phyloP scores from a whole-genome alignment of 2,888 invertebrate species.

The Ptychoptera albimana region DNA sequence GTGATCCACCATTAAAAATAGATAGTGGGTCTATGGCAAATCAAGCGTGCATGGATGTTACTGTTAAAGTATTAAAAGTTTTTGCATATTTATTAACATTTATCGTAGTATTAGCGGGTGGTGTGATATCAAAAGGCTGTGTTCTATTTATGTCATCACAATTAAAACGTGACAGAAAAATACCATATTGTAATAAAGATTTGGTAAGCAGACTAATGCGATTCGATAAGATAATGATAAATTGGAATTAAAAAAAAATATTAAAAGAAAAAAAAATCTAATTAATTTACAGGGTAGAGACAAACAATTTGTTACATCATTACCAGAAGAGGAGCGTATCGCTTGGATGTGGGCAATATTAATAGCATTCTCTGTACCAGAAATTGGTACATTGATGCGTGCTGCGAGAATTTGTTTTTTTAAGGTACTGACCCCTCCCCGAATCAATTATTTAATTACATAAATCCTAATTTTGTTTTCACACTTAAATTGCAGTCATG shows the following conservation, averaged over 20 bases:
- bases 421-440: conserved; percentile 31
- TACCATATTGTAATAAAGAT: conserved; percentile 71
- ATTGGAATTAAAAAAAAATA: not conserved
- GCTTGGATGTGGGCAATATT: conserved; percentile 88
- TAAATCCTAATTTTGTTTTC: too few species aligned
- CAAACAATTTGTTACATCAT: conserved; percentile 63
- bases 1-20: conserved; percentile 77
- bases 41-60: conserved; percentile 71
- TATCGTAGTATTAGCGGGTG: conserved; percentile 65
- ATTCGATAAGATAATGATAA: not conserved
- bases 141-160: conserved; percentile 87
- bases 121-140: conserved; percentile 76
- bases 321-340: conserved; percentile 73
- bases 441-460: too few species aligned
- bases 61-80: conserved; percentile 69
- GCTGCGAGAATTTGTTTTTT: conserved; percentile 79
- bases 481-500: conserved; percentile 34
- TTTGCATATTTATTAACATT: conserved; percentile 76
- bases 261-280: not conserved
- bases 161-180: conserved; percentile 55
- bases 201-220: conserved; percentile 42
- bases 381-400: conserved; percentile 71
- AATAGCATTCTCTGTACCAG: conserved; percentile 76
- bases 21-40: conserved; percentile 80
- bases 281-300: conserved; percentile 52